Evolutionary conservation across 2,888 invertebrate genomes (phyloP).

Genomic region (Yponomeuta evonymella): DNA sequence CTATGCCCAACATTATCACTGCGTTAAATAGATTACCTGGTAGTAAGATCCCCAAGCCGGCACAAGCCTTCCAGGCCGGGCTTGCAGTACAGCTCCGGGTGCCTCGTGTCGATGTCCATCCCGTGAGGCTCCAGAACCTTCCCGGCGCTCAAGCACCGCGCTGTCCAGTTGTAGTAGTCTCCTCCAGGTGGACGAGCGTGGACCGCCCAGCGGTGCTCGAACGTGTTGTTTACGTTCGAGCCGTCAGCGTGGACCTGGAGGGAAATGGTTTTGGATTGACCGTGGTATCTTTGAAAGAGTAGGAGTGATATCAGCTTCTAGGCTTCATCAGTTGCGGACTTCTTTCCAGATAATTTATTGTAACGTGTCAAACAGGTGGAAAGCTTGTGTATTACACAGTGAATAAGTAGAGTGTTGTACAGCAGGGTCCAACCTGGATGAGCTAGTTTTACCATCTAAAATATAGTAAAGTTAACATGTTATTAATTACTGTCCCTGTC

Average conservation of each 20-base stretch:
- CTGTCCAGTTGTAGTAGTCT: constrained; percentile 95
- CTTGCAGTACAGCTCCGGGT: constrained; percentile 77
- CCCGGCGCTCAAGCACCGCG: constrained; percentile 87
- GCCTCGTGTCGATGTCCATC: constrained; percentile 78
- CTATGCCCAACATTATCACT: no score
- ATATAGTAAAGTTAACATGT: no score
- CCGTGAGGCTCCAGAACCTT: constrained; percentile 83
- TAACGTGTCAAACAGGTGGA: no score
- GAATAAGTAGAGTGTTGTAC: no score
- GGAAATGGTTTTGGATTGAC: not conserved
- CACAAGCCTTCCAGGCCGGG: constrained; percentile 77
- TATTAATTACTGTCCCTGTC: no score
- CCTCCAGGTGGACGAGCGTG: constrained; percentile 86
- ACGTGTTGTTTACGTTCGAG: constrained; percentile 82
- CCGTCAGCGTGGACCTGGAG: constrained; percentile 90
- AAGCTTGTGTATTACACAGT: no score
- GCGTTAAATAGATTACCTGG: constrained; percentile 43
- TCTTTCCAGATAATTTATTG: no score
- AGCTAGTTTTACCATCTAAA: no score
- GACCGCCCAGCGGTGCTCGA: constrained; percentile 88
- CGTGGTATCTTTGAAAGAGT: no score
- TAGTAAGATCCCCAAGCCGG: constrained; percentile 85
- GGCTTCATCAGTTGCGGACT: no score
- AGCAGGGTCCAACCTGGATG: no score
- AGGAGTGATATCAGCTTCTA: no score